Base-by-base conservation (phyloP, 2,888 invertebrate genomes). In the Ganaspis brasiliensis region DNA sequence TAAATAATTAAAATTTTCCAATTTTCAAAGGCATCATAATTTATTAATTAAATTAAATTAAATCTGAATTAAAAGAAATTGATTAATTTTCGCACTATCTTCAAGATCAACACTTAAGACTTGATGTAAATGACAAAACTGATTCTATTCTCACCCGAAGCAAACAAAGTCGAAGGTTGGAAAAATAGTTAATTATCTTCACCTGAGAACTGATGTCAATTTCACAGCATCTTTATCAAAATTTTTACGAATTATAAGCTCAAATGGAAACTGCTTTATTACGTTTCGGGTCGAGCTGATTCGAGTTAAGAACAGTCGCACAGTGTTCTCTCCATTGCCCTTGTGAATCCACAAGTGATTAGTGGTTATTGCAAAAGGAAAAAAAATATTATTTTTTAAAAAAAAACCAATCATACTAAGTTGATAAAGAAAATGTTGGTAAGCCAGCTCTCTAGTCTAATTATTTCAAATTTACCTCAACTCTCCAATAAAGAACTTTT, bases 291-390 rank as follows among this genome's bases (percentile, higher is more conserved):
- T 55, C n/a, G 8, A 72, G 37, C 21, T 21, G 72, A 72, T 72
- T 24, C 9, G 10, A 37, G 31, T 14, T 0, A 37, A 72, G 52
- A 72, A 55, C 72, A 72, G 72, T 56, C 35, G 19, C 56, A 56
- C 72, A 72, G 72, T 72, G 57, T 56, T 57, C 72, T 37, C 56
- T 40, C 21, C 31, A 56, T 63, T 35, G 67, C 45, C 40, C 72
- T 37, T 57, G 56, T 37, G 56, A 72, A 37, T 72, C 56, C 31
- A 56, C 56, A 57, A 21, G 55, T 24, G 26, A 19, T 56, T 14
- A 24, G 35, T 37, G 56, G 37, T 72, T 52, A 19, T 3, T n/a
- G 16, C 52, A 52, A 72, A 56, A 35, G 56, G 55, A 72, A 8
- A 26, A 19, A n/a, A 21, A 21, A 63, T 12, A 63, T 37, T 37